Base-by-base conservation (phyloP, 1,140 invertebrate species). In the Drosophila novamexicana region DNA sequence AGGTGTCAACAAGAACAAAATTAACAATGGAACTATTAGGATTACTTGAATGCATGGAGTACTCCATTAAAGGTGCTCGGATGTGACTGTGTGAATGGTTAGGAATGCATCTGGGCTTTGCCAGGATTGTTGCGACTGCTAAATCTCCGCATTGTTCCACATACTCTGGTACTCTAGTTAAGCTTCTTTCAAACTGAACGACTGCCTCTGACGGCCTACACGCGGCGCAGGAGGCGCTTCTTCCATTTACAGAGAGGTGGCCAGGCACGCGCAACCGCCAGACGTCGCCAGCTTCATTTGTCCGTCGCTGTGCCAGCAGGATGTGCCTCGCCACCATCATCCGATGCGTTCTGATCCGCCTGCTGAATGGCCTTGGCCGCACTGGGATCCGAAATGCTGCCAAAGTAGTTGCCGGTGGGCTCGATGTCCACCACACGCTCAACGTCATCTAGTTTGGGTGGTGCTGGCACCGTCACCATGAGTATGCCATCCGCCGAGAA, bases 381-480 rank as follows among this genome's bases (percentile, higher is more conserved):
- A 54, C 69, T 75, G 69, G 78, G 79, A 70, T 90, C 85, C 9
- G 86, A 68, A 42, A 77, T 81, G 64, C 90, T 83, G 66, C 90
- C 90, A 67, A 91, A 92, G 39, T 92, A 92, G 16, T 85, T 84
- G 57, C 88, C 91, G 6, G 90, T 91, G 49, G 72, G 65, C 66
- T 89, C 88, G 50, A 92, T 92, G 16, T 91, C 90, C 53, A 92
- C 62, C 66, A 86, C 57, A 12, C 90, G 81, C 72, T 91, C 91
- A 64, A 91, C 90, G 65, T 92, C 90, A 72, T 92, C 91, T 66
- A 91, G 71, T 40, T 88, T 82, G 12, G 84, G 81, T 67, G 91
- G 91, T 78, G 90, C 86, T 59, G 91, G 88, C 70, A 92, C 91
- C 65, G 80, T 91, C 10, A 92, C 84, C 77, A 88, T 91, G 29